Evolutionary conservation across 2,113 vertebrate species (phyloP).

Genomic region (Ophthalmolycus amberensis): DNA sequence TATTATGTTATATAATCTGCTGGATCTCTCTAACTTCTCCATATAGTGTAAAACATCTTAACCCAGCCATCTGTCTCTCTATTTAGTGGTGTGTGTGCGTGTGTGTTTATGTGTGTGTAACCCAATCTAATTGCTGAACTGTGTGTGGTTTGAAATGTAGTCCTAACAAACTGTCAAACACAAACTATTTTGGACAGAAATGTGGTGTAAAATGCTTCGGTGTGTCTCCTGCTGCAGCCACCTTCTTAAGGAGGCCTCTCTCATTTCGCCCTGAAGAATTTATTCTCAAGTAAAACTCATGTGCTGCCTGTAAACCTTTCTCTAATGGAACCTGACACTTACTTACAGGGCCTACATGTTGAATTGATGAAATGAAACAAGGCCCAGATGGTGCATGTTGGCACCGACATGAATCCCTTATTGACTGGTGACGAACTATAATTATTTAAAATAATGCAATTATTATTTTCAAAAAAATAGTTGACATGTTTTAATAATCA

Average conservation of each 20-base stretch:
- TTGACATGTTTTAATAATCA: not conserved
- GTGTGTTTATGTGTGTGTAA: slow-evolving; percentile 25
- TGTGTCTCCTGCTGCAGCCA: not conserved
- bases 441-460: not conserved
- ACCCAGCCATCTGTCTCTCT: not conserved
- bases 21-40: not conserved
- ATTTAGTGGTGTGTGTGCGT: not conserved
- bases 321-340: not conserved
- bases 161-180: slow-evolving; percentile 63
- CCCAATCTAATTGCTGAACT: slow-evolving; percentile 33
- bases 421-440: not conserved
- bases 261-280: not conserved
- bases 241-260: not conserved
- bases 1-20: slow-evolving; percentile 8
- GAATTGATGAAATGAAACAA: not conserved
- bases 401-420: not conserved
- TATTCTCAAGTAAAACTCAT: not conserved
- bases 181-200: slow-evolving; percentile 25
- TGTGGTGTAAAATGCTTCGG: not conserved
- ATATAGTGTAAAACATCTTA: not conserved
- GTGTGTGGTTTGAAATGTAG: slow-evolving; percentile 55
- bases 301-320: not conserved
- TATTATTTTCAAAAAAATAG: not conserved
- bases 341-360: not conserved
- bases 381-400: not conserved